Evolutionary conservation across 2,797 vertebrate species (phyloP).

Genomic region (Heteromormyrus szaboi): DNA sequence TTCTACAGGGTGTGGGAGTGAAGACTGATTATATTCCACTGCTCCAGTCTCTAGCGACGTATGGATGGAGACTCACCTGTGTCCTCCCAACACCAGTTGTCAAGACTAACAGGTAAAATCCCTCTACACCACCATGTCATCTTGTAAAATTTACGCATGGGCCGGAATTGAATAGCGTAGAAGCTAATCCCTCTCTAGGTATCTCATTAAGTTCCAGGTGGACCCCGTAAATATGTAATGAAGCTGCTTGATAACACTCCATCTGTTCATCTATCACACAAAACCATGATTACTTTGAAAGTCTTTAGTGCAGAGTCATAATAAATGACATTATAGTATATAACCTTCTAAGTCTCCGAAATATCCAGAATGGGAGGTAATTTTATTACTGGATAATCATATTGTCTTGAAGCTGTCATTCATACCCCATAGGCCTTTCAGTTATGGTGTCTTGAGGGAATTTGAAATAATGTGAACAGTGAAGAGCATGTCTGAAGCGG

Average conservation of each 20-base stretch:
- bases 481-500: background rate
- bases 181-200: background rate
- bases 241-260: background rate
- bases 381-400: background rate
- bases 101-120: conserved; percentile 84
- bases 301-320: background rate
- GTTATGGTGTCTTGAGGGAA: background rate
- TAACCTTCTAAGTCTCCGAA: background rate
- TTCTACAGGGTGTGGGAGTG: conserved; percentile 77
- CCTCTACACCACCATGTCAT: background rate
- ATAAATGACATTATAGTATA: background rate
- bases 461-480: background rate
- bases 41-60: conserved; percentile 84
- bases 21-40: conserved; percentile 91
- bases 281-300: background rate
- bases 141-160: background rate
- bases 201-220: background rate
- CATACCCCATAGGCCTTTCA: background rate
- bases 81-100: conserved; percentile 88
- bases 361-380: background rate
- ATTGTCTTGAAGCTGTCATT: background rate
- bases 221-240: background rate
- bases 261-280: background rate
- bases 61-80: conserved; percentile 91
- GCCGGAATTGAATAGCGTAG: background rate